Evolutionary conservation across 2,888 invertebrate species (phyloP).

Genomic region (Apotomis betuletana): DNA sequence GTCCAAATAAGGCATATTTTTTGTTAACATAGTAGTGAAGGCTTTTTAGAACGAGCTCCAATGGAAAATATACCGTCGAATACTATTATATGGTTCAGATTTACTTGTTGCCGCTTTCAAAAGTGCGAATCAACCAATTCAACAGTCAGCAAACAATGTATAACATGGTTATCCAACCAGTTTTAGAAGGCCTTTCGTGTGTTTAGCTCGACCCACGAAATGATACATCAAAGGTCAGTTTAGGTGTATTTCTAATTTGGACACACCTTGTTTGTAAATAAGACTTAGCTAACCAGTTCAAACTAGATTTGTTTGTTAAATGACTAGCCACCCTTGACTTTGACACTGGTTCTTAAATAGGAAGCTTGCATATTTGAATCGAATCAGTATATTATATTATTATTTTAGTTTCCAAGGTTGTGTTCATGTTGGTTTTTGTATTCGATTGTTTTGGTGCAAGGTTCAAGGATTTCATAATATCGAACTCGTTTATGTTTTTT

Average conservation of each 20-base stretch:
- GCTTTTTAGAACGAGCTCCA: not conserved
- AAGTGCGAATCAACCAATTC: constrained; percentile 19
- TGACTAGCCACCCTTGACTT: constrained; percentile 46
- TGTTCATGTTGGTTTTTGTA: not conserved
- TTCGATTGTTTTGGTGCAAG: constrained; percentile 6
- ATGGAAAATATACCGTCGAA: not conserved
- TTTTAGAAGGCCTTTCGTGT: not conserved
- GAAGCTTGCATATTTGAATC: constrained; percentile 26
- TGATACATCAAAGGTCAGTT: constrained; percentile 14
- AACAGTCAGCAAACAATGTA: constrained; percentile 17
- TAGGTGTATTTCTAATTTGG: constrained; percentile 10
- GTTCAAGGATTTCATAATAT: constrained; percentile 23
- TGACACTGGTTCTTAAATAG: constrained; percentile 40
- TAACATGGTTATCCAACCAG: constrained; percentile 9
- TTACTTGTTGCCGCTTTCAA: not conserved
- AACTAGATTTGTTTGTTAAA: constrained; percentile 29
- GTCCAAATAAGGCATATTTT: not conserved
- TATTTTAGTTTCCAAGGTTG: not conserved
- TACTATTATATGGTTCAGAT: not conserved
- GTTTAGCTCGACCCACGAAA: not conserved
- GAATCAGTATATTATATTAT: not conserved
- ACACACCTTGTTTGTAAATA: constrained; percentile 34
- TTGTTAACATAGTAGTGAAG: not conserved
- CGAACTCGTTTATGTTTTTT: not conserved
- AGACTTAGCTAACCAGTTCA: constrained; percentile 26